Conservation (phyloP, 2,888 invertebrate species). For the Brenthis daphne region DNA sequence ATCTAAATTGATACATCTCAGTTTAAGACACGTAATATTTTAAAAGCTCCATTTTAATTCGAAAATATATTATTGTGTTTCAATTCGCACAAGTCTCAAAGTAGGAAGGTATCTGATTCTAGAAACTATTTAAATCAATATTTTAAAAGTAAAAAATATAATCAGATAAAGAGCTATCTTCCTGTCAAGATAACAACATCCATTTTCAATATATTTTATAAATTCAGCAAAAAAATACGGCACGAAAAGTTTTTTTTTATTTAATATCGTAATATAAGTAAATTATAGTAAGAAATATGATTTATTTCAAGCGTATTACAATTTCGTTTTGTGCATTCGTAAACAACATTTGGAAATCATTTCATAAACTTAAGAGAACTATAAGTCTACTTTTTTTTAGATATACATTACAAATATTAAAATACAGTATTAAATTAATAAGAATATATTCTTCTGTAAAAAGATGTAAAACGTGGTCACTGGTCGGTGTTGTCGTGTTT, state of each 20-base stretch:
- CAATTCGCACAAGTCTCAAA: slow-evolving; percentile 9
- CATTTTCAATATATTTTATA: neutral
- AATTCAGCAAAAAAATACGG: neutral
- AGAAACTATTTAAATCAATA: slow-evolving; percentile 20
- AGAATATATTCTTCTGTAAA: slow-evolving; percentile 15
- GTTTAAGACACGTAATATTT: slow-evolving; percentile 33
- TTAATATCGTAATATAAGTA: slow-evolving; percentile 1
- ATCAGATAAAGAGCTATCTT: neutral
- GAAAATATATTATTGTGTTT: slow-evolving; percentile 16
- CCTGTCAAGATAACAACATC: neutral
- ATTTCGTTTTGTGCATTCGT: slow-evolving; percentile 29
- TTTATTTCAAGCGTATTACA: slow-evolving; percentile 13
- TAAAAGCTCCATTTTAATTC: slow-evolving; percentile 34
- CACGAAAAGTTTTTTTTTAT: neutral
- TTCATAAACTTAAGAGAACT: neutral
- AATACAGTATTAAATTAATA: slow-evolving; percentile 17
- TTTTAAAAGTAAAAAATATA: neutral
- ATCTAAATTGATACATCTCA: slow-evolving; percentile 32
- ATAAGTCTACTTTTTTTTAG: slow-evolving; percentile 2
- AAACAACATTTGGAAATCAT: slow-evolving; percentile 14
- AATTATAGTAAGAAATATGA: slow-evolving; percentile 9
- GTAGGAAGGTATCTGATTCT: slow-evolving; percentile 24
- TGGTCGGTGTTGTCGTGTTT: slow-evolving; percentile 14
- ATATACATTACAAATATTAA: slow-evolving; percentile 20
- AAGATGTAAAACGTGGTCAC: slow-evolving; percentile 21